Evolutionary conservation across 2,113 vertebrate species (phyloP).

Genomic region (Acinonyx jubatus): DNA sequence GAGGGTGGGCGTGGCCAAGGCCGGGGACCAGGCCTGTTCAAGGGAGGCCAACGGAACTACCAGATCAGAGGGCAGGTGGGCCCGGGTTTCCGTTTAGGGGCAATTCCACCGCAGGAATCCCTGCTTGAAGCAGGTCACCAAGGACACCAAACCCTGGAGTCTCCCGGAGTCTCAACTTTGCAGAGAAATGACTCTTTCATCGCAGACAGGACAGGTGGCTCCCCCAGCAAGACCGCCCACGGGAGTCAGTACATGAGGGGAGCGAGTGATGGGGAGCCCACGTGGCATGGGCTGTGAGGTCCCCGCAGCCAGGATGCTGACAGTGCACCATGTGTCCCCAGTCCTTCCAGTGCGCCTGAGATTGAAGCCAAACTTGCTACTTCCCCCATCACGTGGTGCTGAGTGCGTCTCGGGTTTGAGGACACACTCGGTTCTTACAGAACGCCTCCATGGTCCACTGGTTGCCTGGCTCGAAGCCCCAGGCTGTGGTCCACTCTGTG

Average conservation of each 20-base stretch:
- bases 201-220: not conserved
- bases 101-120: not conserved
- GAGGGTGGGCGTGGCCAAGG: no score
- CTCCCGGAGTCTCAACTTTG: not conserved
- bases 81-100: not conserved
- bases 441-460: not conserved
- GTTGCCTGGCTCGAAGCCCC: not conserved
- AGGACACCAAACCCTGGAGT: not conserved
- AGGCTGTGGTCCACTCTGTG: not conserved
- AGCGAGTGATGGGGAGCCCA: fast-evolving
- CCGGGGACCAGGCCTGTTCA: no score
- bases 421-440: not conserved
- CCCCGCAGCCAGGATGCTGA: no score
- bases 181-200: not conserved
- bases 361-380: no score
- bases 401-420: not conserved
- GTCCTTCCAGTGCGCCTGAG: no score
- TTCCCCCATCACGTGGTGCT: fast-evolving
- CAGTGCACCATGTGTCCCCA: no score
- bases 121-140: not conserved
- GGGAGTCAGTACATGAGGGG: not conserved
- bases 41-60: not conserved
- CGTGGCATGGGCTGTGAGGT: not conserved
- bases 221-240: not conserved
- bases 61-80: not conserved